Evolutionary conservation across 2,888 invertebrate species (phyloP), one percentile per base, ranked within the genome.

Genomic region (Acheta domesticus): DNA sequence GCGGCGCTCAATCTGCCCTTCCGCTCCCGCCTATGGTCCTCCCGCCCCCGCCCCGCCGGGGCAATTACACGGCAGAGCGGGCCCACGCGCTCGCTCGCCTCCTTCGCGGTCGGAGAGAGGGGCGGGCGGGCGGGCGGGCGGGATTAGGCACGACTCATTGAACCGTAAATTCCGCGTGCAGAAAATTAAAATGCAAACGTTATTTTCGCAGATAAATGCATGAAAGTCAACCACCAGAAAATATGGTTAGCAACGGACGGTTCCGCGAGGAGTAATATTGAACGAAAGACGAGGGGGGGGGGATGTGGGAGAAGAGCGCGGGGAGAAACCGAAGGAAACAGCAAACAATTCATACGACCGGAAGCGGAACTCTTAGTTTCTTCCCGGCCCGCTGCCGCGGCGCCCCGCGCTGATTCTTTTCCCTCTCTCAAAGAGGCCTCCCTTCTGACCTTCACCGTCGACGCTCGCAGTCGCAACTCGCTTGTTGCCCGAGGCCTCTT

Each of bases 81-180:
- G n/a, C 62, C n/a, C 62, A 4, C 62, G 4, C 62, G 62, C 62
- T 62, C n/a, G 62, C 62, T 12, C 62, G n/a, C 62, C 62, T 62
- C 62, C 62, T 62, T 62, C 62, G 62, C 62, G 62, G 14, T n/a
- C 62, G n/a, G 36, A 8, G 36, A 36, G 36, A 36, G 36, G 36
- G 36, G 8, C 36, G 36, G 36, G 36, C 36, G 36, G 36, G 36
- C 36, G 23, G 23, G 23, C 23, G 23, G 23, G 23, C 23, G 16
- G 62, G 62, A 62, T 62, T 62, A 62, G n/a, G 62, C 62, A 62
- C 62, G 62, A 62, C 62, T 62, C 62, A 62, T 62, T 62, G 62
- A 62, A 62, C 62, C 62, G 62, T 62, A 62, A 62, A 62, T 62
- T 62, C 62, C 62, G 62, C 62, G 62, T 62, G n/a, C 62, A 62